phyloP scores from a whole-genome alignment of 2,888 invertebrate genomes.

The Apamea anceps region DNA sequence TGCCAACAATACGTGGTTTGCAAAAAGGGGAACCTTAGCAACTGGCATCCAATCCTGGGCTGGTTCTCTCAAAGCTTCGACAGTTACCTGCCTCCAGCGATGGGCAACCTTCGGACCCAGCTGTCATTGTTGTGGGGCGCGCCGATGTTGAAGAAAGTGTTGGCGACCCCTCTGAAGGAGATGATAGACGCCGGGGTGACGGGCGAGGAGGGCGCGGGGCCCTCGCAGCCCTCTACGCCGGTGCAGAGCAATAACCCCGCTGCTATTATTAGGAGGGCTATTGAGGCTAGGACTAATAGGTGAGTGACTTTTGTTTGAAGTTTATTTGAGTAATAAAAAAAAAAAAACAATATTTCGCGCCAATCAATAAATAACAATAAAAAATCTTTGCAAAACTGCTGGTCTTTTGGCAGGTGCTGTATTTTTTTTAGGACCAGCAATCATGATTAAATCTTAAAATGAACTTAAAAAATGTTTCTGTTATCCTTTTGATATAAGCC shows the following conservation, averaged over 20 bases:
- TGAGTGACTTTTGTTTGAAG: slow-evolving; percentile 43
- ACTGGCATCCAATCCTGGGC: slow-evolving; percentile 99
- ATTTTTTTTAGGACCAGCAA: no score
- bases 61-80: slow-evolving; percentile 96
- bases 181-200: slow-evolving; percentile 88
- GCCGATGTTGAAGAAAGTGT: slow-evolving; percentile 82
- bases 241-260: slow-evolving; percentile 85
- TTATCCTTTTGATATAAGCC: neutral
- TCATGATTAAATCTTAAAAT: neutral
- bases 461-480: neutral
- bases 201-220: slow-evolving; percentile 87
- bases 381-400: no score
- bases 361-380: no score
- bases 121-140: slow-evolving; percentile 93
- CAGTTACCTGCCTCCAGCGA: slow-evolving; percentile 92
- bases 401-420: no score
- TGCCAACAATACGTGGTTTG: slow-evolving; percentile 98
- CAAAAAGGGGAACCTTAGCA: slow-evolving; percentile 97
- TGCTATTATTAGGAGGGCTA: slow-evolving; percentile 85
- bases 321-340: neutral
- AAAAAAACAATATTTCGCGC: no score
- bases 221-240: slow-evolving; percentile 89
- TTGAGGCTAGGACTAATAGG: slow-evolving; percentile 90
- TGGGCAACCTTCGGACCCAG: slow-evolving; percentile 92
- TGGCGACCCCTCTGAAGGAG: slow-evolving; percentile 87